Evolutionary conservation across 2,797 vertebrate species (phyloP).

Genomic region (Crenichthys baileyi): DNA sequence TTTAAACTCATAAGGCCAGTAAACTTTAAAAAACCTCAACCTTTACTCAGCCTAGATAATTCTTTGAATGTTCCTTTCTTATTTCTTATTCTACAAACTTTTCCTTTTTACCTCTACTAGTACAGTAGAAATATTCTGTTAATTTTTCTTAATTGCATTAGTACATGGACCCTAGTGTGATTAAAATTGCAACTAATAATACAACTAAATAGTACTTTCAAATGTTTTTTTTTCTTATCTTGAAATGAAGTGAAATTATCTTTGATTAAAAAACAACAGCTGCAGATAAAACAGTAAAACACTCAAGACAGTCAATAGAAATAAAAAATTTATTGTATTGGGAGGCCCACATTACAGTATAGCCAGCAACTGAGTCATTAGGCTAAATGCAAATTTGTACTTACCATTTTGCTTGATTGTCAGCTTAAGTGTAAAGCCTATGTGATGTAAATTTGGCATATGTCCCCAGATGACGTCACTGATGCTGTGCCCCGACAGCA

Average conservation of each 20-base stretch:
- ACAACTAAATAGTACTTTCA: not conserved
- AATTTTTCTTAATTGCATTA: not conserved
- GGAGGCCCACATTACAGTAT: not conserved
- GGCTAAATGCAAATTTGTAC: too few species aligned
- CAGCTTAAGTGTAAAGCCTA: too few species aligned
- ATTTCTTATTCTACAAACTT: not conserved
- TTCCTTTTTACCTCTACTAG: not conserved
- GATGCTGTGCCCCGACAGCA: too few species aligned
- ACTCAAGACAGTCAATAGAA: not conserved
- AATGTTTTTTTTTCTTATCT: not conserved
- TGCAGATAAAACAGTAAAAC: not conserved
- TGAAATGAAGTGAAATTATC: not conserved
- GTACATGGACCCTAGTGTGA: not conserved
- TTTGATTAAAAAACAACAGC: not conserved
- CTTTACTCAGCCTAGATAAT: not conserved
- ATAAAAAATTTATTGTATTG: not conserved
- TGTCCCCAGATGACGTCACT: too few species aligned
- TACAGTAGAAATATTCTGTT: not conserved
- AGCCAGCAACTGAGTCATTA: not conserved
- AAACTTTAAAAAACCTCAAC: not conserved
- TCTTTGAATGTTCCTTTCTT: not conserved
- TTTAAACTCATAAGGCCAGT: not conserved
- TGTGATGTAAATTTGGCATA: too few species aligned
- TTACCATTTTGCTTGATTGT: too few species aligned
- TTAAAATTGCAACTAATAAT: constrained; percentile 1